These are phyloP conservation scores for Eupeodes latifasciatus DNA, from an alignment of 2,888 invertebrate genomes.

Conservation along the genomic window DNA sequence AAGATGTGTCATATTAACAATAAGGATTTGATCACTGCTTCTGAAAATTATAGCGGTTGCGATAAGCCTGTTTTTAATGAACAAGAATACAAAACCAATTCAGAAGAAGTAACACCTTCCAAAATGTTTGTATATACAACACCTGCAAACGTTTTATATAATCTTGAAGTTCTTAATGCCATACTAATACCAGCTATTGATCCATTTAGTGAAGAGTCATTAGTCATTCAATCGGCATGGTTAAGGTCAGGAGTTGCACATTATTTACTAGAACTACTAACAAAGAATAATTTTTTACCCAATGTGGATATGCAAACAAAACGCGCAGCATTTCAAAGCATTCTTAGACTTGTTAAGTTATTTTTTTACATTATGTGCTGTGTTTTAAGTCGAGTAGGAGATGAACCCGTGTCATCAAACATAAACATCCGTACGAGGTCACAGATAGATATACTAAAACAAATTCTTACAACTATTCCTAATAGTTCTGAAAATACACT, in stretches of 20 bases:
- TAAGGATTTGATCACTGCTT: slow-evolving; percentile 29
- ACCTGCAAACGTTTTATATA: slow-evolving; percentile 90
- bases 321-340: slow-evolving; percentile 93
- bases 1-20: slow-evolving; percentile 81
- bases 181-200: slow-evolving; percentile 96
- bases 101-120: slow-evolving; percentile 53
- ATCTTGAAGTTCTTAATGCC: slow-evolving; percentile 93
- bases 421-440: slow-evolving; percentile 84
- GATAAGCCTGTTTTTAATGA: slow-evolving; percentile 43
- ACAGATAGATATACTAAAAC: slow-evolving; percentile 88
- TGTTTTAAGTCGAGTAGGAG: slow-evolving; percentile 88
- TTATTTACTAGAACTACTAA: slow-evolving; percentile 91
- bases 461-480: slow-evolving; percentile 91
- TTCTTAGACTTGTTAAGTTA: slow-evolving; percentile 94
- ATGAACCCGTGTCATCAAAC: slow-evolving; percentile 85
- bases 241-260: slow-evolving; percentile 87
- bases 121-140: slow-evolving; percentile 80
- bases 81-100: slow-evolving; percentile 33
- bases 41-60: slow-evolving; percentile 40
- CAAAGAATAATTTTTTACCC: slow-evolving; percentile 93
- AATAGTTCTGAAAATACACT: slow-evolving; percentile 94
- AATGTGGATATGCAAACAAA: slow-evolving; percentile 91
- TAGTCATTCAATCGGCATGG: slow-evolving; percentile 87
- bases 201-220: slow-evolving; percentile 89
- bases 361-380: slow-evolving; percentile 94